Base-by-base conservation (phyloP, 2,113 vertebrate genomes). In the Gobiocypris rarus region DNA sequence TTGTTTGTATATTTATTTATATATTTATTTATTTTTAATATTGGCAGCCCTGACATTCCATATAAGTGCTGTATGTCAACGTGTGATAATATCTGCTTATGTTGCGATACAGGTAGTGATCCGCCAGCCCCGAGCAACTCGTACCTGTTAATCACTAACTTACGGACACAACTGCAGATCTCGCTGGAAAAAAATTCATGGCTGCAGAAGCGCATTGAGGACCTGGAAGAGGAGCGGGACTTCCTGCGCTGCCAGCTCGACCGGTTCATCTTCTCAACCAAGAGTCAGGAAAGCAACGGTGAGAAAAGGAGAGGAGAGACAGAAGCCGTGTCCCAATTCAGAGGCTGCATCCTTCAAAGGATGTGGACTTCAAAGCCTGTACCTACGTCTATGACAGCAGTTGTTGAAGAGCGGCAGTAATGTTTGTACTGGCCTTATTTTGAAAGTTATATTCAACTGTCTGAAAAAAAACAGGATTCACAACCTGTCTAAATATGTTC, bases 191-290 rank as follows among this genome's bases (percentile, higher is more conserved):
- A 96, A 89, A 97, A 97, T 90, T 96, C 96, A 0, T 97, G 96
- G 96, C 88, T 97, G 56, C 95, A 96, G 93, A 97, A 97, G 86
- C 93, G 96, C 86, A 97, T 97, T 0, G 95, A 96, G 86, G 96
- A 97, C 87, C 91, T 97, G 89, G 96, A 97, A 87, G 96, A 97
- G 87, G 96, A 97, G 91, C 91, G 96, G 63, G 96, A 97, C 87
- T 97, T 97, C 77, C 87, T 97, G 9, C 94, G 96, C 13, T 97
- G 96, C 83, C 96, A 97, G 89, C 87, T 97, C 24, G 96, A 96
- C 89, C 96, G 95, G 58, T 97, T 97, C 90, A 97, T 97, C 87
- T 96, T 95, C 59, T 96, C 94, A 0, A 95, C 96, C 26, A 95
- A 96, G 74, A 89, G 92, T 81, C 95, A 96, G 73, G 94, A 94